A percentile compares a stretch with the other conserved stretches of the same genome.
phyloP scores from a whole-genome alignment of 2,113 vertebrate genomes.

The Xiphorhynchus elegans region DNA sequence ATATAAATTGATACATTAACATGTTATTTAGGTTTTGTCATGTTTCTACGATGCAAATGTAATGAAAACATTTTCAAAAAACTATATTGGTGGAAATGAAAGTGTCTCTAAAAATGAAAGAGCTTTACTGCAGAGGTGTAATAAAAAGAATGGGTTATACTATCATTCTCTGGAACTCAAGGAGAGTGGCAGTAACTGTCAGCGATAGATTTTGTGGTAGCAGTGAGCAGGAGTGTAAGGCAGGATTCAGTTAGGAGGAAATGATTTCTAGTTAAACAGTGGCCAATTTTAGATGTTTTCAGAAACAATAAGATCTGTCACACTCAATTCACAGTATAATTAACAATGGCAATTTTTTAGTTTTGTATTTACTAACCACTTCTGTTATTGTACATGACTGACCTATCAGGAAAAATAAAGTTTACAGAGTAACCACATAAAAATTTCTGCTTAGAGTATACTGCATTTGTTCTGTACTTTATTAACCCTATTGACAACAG shows the following conservation, averaged over 20 bases:
- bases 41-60: neutral
- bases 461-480: neutral
- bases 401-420: neutral
- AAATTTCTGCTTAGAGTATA: neutral
- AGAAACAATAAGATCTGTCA: constrained; percentile 10
- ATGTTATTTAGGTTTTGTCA: neutral
- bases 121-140: neutral
- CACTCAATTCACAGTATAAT: neutral
- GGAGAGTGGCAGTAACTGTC: neutral
- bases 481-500: neutral
- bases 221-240: neutral
- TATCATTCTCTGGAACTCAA: neutral
- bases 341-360: neutral
- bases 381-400: neutral
- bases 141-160: neutral
- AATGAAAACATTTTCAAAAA: neutral
- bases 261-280: constrained; percentile 8
- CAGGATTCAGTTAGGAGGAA: neutral
- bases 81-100: neutral
- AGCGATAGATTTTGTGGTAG: neutral
- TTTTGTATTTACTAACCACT: neutral
- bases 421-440: neutral
- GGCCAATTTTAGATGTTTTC: constrained; percentile 20
- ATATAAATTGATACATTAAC: neutral
- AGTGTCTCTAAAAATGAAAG: neutral